Evolutionary conservation across 2,113 vertebrate genomes (phyloP).

Genomic region (Coptodon bakossiorum): DNA sequence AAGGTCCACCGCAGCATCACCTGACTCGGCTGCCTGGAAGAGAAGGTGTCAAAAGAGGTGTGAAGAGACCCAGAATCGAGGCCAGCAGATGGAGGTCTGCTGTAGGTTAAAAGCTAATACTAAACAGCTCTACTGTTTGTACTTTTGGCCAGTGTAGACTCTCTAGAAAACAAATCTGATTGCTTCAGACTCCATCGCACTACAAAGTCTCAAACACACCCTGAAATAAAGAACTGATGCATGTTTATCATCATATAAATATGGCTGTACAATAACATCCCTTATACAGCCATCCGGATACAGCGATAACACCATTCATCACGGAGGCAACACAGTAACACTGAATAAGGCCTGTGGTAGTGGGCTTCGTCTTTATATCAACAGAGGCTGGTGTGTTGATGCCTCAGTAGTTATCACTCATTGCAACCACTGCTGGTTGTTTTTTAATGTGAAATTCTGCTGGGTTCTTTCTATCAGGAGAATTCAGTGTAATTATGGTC

Average conservation of each 20-base stretch:
- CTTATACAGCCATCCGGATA: accelerated
- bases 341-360: background rate
- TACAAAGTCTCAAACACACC: background rate
- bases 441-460: background rate
- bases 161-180: background rate
- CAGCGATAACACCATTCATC: background rate
- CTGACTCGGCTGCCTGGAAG: background rate
- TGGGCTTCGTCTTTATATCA: background rate
- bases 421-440: background rate
- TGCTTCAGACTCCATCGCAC: background rate
- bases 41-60: background rate
- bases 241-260: background rate
- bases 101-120: background rate
- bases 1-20: accelerated
- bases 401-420: background rate
- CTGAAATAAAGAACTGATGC: background rate
- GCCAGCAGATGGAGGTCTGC: background rate
- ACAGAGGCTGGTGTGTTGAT: background rate
- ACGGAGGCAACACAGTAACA: accelerated
- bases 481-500: background rate
- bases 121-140: accelerated
- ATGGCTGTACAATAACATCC: background rate
- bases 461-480: background rate
- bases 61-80: background rate
- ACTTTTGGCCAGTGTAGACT: background rate